Conservation (phyloP, 2,113 vertebrate species). For the Lycocorax pyrrhopterus region DNA sequence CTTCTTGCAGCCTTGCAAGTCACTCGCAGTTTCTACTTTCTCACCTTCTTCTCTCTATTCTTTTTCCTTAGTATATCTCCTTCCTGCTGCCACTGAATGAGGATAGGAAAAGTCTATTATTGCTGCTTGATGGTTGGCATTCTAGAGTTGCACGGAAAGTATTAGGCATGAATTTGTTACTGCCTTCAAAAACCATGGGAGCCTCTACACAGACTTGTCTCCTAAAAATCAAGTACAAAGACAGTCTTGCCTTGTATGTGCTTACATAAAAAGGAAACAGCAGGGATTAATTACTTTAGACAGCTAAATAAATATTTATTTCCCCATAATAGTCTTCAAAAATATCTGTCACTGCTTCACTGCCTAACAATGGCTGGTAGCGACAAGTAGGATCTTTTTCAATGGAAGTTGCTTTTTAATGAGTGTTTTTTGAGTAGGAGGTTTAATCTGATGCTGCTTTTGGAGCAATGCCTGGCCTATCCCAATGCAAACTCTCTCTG, state of each 20-base stretch:
- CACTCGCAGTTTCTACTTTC: neutral
- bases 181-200: conserved; percentile 26
- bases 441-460: conserved; percentile 55
- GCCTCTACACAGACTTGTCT: conserved; percentile 13
- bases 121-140: neutral
- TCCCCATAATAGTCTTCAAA: conserved; percentile 62
- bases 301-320: conserved; percentile 74
- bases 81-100: neutral
- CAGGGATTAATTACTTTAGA: conserved; percentile 69
- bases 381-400: conserved; percentile 56
- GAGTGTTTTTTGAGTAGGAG: conserved; percentile 48
- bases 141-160: neutral
- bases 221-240: conserved; percentile 41
- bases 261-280: conserved; percentile 67
- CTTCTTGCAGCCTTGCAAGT: neutral
- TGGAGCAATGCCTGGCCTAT: conserved; percentile 47
- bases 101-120: conserved; percentile 16
- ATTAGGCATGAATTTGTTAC: conserved; percentile 21
- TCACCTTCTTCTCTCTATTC: neutral
- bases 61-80: neutral
- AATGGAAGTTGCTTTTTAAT: conserved; percentile 57
- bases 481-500: conserved; percentile 33
- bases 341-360: conserved; percentile 59
- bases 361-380: conserved; percentile 49
- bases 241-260: conserved; percentile 63